phyloP scores from a whole-genome alignment of 2,113 vertebrate species.

The Bujurquina vittata region DNA sequence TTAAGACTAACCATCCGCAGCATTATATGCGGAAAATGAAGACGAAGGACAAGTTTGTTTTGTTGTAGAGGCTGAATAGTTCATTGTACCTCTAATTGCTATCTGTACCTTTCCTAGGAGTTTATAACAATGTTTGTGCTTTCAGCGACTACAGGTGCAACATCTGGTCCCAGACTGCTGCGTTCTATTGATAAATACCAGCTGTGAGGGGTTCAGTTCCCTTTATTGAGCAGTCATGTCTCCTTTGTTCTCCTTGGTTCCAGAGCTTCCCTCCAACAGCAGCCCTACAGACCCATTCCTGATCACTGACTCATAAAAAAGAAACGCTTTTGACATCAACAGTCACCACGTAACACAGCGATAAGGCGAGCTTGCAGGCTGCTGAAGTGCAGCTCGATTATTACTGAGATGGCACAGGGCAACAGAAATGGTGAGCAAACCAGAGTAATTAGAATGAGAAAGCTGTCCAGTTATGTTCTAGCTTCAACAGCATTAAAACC shows the following conservation, averaged over 20 bases:
- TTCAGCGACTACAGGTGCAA: not conserved
- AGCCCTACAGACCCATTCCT: constrained; percentile 53
- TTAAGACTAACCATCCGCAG: constrained; percentile 26
- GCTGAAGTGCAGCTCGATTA: constrained; percentile 41
- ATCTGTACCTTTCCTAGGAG: not conserved
- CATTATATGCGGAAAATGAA: not conserved
- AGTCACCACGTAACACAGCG: constrained; percentile 38
- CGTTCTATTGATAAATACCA: constrained; percentile 21
- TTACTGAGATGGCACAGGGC: constrained; percentile 50
- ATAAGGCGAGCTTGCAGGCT: constrained; percentile 45
- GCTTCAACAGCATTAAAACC: constrained; percentile 13
- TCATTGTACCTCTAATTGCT: not conserved
- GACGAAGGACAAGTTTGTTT: constrained; percentile 7
- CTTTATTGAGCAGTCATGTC: constrained; percentile 34
- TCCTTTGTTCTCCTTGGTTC: constrained; percentile 21
- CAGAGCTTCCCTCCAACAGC: constrained; percentile 9
- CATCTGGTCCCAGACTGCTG: not conserved
- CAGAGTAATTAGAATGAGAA: constrained; percentile 18
- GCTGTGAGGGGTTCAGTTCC: constrained; percentile 28
- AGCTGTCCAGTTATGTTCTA: constrained; percentile 5
- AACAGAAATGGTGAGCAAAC: constrained; percentile 32
- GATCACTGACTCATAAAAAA: constrained; percentile 58
- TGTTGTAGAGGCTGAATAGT: constrained; percentile 2
- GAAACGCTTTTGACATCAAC: constrained; percentile 58
- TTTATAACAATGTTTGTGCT: not conserved